These are phyloP conservation scores for Phytoseiulus persimilis DNA, from an alignment of 2,888 invertebrate genomes.

Conservation along the genomic window DNA sequence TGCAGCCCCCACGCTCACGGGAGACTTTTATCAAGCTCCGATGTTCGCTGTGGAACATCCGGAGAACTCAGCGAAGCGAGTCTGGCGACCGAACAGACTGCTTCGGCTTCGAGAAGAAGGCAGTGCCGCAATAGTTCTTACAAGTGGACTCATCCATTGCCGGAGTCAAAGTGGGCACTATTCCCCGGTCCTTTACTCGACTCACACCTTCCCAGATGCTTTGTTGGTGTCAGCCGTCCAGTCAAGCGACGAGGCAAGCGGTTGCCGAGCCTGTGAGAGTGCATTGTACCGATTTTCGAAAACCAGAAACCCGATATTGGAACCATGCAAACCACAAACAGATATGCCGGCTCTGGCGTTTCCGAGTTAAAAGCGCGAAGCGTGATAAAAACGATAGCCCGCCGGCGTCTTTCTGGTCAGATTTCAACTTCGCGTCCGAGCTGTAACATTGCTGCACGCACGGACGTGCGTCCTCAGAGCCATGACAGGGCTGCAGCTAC, in stretches of 20 bases:
- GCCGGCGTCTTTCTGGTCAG: background rate
- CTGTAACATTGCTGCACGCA: background rate
- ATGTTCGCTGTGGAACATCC: background rate
- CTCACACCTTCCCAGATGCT: background rate
- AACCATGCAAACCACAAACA: background rate
- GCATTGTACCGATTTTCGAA: background rate
- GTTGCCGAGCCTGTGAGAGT: background rate
- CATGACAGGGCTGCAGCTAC: too few species aligned
- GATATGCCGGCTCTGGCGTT: background rate
- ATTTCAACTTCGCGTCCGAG: background rate
- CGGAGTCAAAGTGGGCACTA: background rate
- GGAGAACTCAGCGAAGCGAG: background rate
- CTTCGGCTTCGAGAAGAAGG: background rate
- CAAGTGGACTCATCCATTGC: background rate
- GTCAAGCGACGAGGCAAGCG: background rate
- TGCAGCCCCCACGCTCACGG: too few species aligned
- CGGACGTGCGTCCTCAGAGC: background rate
- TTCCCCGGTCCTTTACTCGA: background rate
- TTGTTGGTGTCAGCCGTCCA: background rate
- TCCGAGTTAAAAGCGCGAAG: background rate
- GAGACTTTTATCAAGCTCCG: background rate
- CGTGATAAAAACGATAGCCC: background rate
- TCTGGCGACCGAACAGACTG: background rate
- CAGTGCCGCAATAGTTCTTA: background rate
- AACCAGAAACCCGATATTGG: constrained; percentile 5